phyloP scores from a whole-genome alignment of 2,797 vertebrate species.

The Siniperca scherzeri region DNA sequence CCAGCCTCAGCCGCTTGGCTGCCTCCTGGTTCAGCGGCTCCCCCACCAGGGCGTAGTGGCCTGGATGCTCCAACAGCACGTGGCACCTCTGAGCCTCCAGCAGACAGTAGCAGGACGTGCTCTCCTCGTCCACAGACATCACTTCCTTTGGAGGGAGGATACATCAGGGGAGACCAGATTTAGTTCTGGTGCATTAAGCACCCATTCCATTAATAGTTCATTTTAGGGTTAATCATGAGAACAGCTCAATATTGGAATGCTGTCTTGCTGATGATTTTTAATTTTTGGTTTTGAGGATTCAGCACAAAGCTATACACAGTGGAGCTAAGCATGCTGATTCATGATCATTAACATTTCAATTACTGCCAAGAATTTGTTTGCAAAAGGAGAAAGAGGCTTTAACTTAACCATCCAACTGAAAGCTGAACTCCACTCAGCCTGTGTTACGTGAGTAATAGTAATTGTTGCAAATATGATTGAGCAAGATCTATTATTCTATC shows the following conservation, averaged over 20 bases:
- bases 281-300: conserved; percentile 28
- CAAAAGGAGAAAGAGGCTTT: conserved; percentile 23
- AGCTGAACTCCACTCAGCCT: conserved; percentile 5
- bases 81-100: conserved; percentile 95
- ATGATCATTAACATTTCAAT: conserved; percentile 47
- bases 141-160: conserved; percentile 88
- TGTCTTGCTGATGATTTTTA: conserved; percentile 1
- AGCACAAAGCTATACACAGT: background rate
- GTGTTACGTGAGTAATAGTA: background rate
- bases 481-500: background rate
- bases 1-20: conserved; percentile 94
- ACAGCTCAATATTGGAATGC: background rate
- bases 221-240: conserved; percentile 13
- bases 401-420: conserved; percentile 13
- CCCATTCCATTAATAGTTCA: background rate
- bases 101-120: conserved; percentile 96
- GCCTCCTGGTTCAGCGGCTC: conserved; percentile 92
- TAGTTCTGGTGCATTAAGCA: background rate
- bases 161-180: background rate
- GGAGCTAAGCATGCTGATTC: conserved; percentile 14
- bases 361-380: conserved; percentile 28
- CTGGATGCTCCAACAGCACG: conserved; percentile 94
- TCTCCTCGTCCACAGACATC: conserved; percentile 97
- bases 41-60: conserved; percentile 94
- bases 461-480: conserved; percentile 4